phyloP scores from a whole-genome alignment of 1,140 invertebrate species.

The Pteromalus puparum region DNA sequence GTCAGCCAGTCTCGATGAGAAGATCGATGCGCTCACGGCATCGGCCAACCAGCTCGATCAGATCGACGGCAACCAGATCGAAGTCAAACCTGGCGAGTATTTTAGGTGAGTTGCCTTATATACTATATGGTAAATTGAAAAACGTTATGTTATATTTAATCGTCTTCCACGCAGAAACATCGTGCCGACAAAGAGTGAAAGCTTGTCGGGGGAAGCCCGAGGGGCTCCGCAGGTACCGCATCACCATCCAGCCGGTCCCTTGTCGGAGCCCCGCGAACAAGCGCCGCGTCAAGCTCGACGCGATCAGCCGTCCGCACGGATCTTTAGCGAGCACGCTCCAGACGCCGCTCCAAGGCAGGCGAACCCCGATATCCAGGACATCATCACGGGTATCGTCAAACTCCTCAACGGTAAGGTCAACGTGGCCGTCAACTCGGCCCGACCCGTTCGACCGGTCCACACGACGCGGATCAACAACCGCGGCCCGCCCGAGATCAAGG shows the following conservation, averaged over 20 bases:
- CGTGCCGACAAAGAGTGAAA: constrained; percentile 61
- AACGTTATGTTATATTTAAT: too few species aligned
- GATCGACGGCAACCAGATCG: constrained; percentile 71
- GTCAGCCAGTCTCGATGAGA: constrained; percentile 14
- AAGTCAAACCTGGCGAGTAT: constrained; percentile 69
- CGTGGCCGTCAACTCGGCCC: constrained; percentile 82
- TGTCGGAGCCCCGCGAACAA: constrained; percentile 78
- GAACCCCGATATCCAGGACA: constrained; percentile 91
- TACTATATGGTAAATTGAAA: too few species aligned
- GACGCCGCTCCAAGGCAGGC: constrained; percentile 74
- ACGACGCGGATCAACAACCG: constrained; percentile 87
- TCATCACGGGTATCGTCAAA: constrained; percentile 93
- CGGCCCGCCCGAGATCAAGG: constrained; percentile 88
- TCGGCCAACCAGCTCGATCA: constrained; percentile 69
- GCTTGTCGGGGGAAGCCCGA: constrained; percentile 81
- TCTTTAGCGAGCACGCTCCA: constrained; percentile 67
- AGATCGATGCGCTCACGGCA: constrained; percentile 60
- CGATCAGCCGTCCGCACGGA: constrained; percentile 64
- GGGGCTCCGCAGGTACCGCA: constrained; percentile 80
- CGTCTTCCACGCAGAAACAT: constrained; percentile 58
- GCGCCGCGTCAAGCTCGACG: constrained; percentile 66
- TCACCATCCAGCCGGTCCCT: constrained; percentile 70
- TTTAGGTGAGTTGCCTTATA: constrained; percentile 64
- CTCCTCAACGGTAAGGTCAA: constrained; percentile 92
- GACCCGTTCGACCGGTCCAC: constrained; percentile 63